Conservation (phyloP, 2,797 vertebrate species). For the Hydrophis major region DNA sequence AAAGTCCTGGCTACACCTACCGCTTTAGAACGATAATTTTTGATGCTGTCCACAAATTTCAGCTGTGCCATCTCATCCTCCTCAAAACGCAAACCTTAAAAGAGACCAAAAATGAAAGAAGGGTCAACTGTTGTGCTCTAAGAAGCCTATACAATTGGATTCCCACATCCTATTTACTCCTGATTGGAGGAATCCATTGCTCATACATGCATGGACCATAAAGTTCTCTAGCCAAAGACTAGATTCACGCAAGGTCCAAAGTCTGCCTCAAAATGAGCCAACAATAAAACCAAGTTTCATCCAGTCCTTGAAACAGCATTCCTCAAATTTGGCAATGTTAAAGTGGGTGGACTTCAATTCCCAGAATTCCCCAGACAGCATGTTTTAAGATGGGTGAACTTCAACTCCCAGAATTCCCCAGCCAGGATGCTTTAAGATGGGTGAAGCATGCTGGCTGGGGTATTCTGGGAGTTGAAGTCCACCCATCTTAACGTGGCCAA, state of each 20-base stretch:
- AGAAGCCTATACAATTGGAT: not conserved
- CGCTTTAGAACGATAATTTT: constrained; percentile 84
- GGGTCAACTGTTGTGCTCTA: not conserved
- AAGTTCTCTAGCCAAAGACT: not conserved
- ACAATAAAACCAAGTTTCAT: not conserved
- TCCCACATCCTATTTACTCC: not conserved
- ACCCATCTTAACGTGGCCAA: not conserved
- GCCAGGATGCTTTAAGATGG: not conserved
- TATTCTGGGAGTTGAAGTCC: not conserved
- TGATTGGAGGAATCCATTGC: not conserved
- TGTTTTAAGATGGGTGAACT: not conserved
- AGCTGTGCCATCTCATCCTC: constrained; percentile 84
- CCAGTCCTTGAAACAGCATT: not conserved
- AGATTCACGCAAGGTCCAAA: not conserved
- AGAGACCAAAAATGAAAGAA: too few species aligned
- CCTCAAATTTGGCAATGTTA: not conserved
- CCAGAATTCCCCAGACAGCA: not conserved
- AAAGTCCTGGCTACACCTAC: constrained; percentile 71
- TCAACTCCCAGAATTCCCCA: not conserved
- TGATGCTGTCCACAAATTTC: constrained; percentile 87
- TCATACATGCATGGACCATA: not conserved
- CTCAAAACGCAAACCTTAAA: constrained; percentile 79
- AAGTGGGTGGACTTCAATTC: not conserved
- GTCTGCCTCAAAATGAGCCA: not conserved
- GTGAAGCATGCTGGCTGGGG: too few species aligned